phyloP scores from a whole-genome alignment of 2,888 invertebrate genomes.

The Cylloceria caligata region DNA sequence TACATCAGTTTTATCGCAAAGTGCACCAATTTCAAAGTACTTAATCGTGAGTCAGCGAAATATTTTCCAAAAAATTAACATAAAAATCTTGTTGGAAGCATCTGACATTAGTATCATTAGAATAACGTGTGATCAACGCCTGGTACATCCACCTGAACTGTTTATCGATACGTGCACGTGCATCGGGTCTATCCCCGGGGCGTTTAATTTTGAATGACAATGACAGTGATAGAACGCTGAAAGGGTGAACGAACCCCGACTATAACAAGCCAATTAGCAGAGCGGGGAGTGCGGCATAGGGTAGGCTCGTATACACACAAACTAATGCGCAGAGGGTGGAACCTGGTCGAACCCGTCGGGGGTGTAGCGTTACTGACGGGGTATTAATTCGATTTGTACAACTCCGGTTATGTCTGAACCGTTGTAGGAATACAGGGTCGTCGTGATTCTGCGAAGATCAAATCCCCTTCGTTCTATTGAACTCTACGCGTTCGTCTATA shows the following conservation, averaged over 20 bases:
- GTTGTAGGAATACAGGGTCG: neutral
- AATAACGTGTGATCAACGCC: neutral
- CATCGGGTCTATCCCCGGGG: constrained; percentile 3
- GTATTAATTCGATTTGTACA: constrained; percentile 76
- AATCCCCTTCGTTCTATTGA: neutral
- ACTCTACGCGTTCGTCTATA: neutral
- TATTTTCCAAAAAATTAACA: too few relatives aligned
- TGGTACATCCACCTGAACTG: neutral
- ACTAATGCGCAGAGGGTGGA: constrained; percentile 21
- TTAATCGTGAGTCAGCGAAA: too few relatives aligned
- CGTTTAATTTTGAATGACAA: constrained; percentile 68
- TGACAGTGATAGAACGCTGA: constrained; percentile 66
- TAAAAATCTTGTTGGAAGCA: too few relatives aligned
- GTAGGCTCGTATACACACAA: constrained; percentile 2
- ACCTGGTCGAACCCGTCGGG: constrained; percentile 45
- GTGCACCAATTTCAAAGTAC: too few relatives aligned
- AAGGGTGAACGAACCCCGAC: constrained; percentile 74
- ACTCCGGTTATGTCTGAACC: constrained; percentile 53
- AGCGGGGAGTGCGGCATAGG: constrained; percentile 26
- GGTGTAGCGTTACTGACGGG: constrained; percentile 69
- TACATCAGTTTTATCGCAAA: too few relatives aligned
- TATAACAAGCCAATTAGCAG: constrained; percentile 78
- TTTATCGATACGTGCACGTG: neutral
- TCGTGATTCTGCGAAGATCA: constrained; percentile 13
- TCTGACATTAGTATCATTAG: too few relatives aligned